Evolutionary conservation across 2,888 invertebrate species (phyloP).

Genomic region (Sturmia bella): DNA sequence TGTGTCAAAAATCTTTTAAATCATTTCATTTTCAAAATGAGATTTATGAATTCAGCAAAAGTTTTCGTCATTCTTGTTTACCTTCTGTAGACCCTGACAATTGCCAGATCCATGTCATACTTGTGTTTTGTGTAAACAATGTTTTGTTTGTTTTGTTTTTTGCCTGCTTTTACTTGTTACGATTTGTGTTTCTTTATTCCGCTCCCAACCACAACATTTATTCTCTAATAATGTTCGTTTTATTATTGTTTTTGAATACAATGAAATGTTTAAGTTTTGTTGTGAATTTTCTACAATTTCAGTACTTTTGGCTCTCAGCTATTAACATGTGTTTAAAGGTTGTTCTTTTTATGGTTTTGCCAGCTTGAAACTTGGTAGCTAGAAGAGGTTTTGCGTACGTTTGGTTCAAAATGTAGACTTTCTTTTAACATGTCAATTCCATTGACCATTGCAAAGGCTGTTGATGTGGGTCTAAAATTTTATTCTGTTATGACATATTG

Average conservation of each 20-base stretch:
- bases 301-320: not conserved
- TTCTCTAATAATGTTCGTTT: not conserved
- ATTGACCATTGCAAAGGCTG: slow-evolving; percentile 6
- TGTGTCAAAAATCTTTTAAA: not conserved
- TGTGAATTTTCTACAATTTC: not conserved
- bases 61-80: slow-evolving; percentile 4
- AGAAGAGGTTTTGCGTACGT: not conserved
- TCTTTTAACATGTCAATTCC: not conserved
- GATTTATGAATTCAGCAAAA: slow-evolving; percentile 13
- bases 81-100: not conserved
- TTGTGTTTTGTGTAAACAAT: not conserved
- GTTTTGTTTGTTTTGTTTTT: not conserved
- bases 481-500: slow-evolving; percentile 29
- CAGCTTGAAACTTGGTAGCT: not conserved
- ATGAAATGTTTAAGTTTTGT: slow-evolving; percentile 6
- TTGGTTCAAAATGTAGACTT: not conserved
- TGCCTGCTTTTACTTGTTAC: not conserved
- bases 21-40: not conserved
- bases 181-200: not conserved
- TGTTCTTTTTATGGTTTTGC: not conserved
- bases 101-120: slow-evolving; percentile 44
- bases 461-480: slow-evolving; percentile 19
- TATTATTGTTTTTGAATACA: not conserved
- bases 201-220: slow-evolving; percentile 17
- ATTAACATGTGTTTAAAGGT: not conserved